These are phyloP conservation scores for Phrynosoma platyrhinos DNA, from an alignment of 2,113 vertebrate genomes.

Conservation along the genomic window DNA sequence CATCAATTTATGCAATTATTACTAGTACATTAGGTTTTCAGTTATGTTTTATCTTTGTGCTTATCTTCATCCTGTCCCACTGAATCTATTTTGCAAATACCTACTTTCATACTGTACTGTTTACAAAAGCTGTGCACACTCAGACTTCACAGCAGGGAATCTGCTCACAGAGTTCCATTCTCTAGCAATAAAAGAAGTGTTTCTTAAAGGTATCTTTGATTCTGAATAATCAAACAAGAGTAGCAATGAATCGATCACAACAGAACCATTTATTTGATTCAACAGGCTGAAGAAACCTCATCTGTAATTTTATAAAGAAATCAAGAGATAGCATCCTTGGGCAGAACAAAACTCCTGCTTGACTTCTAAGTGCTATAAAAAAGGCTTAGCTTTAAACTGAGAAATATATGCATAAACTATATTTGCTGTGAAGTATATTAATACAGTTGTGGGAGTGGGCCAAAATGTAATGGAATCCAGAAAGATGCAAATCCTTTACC, in stretches of 20 bases:
- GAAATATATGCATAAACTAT: not conserved
- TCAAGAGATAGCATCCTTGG: not conserved
- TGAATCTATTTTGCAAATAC: conserved; percentile 9
- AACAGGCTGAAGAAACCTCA: not conserved
- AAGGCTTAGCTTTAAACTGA: too few relatives aligned
- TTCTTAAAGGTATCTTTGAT: conserved; percentile 17
- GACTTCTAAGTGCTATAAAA: not conserved
- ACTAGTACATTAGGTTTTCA: conserved; percentile 4
- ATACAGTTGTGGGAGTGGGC: too few relatives aligned
- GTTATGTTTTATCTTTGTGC: not conserved
- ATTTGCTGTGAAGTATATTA: not conserved
- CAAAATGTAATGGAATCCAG: too few relatives aligned
- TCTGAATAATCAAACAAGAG: not conserved
- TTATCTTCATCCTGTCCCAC: not conserved
- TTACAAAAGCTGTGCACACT: conserved; percentile 11
- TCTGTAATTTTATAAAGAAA: not conserved
- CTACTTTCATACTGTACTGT: conserved; percentile 4
- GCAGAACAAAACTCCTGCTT: not conserved
- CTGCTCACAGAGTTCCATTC: not conserved
- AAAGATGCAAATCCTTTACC: too few relatives aligned
- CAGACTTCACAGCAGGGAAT: not conserved
- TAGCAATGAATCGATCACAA: not conserved
- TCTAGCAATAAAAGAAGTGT: not conserved
- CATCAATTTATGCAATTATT: conserved; percentile 18
- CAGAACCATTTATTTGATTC: not conserved